Evolutionary conservation across 2,797 vertebrate genomes (phyloP), one percentile per base, ranked within the genome.

Genomic region (Leptatherina wallacei): DNA sequence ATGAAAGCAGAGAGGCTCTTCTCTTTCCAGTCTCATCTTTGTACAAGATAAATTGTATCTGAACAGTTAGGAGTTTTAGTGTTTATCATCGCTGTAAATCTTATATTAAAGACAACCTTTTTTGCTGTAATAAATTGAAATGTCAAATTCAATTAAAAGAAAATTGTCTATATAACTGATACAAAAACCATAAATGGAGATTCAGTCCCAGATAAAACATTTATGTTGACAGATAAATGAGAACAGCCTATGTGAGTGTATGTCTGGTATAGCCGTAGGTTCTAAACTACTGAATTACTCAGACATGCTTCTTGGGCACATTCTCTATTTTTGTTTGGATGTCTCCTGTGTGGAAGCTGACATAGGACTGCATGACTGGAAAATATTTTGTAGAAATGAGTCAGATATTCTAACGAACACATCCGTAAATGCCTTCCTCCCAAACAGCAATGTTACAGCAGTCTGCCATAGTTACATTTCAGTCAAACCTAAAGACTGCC

Each of bases 281-380:
- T 27, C 32, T 60, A 32, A 75, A 71, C 32, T 22, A 42, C 47
- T 65, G 10, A 51, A 60, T 83, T 65, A 82, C 80, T 89, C 86
- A 84, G 42, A 63, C 29, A 12, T 3, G 16, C 51, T 10, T 73
- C 63, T 64, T 62, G 55, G 68, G 35, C 40, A 54, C 29, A 0
- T 20, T 13, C 35, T 86, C 82, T 92, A 89, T 90, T 86, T 82
- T 74, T 75, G 44, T 78, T 69, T 58, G n/a, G 4, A 44, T 55
- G 71, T 74, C 69, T 75, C 57, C 55, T 86, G 85, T 82, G 81
- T 86, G 88, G 90, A 89, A 85, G 80, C 72, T 88, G 88, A 88
- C 82, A 2, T 9, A n/a, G 55, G 85, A 35, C 59, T 71, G 85
- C 80, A 77, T 91, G 90, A 91, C 90, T 91, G 91, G 92, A 92